Conservation (phyloP, 2,888 invertebrate genomes). For the Imbricaverruca yamaguchii region DNA sequence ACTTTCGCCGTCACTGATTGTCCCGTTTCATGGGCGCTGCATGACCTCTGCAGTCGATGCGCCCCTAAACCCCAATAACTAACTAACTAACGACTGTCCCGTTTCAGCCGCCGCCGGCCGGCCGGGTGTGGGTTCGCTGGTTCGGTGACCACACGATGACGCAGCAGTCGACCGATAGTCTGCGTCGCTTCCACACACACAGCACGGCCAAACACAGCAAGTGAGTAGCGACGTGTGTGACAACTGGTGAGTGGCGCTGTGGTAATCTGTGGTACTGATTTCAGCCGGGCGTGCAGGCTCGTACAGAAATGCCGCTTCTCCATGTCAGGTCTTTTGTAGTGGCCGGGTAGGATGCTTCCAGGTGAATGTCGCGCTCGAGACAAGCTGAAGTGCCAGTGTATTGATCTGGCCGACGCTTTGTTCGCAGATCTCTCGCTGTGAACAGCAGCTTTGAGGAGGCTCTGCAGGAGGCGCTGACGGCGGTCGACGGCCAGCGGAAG, state of each 20-base stretch:
- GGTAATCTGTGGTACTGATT: no score
- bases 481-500: conserved; percentile 52
- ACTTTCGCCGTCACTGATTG: no score
- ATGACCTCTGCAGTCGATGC: no score
- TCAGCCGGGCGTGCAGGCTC: no score
- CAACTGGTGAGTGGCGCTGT: no score
- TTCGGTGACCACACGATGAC: conserved; percentile 59
- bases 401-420: conserved; percentile 1
- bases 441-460: conserved; percentile 82
- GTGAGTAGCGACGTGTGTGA: conserved; percentile 43
- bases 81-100: neutral
- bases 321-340: no score
- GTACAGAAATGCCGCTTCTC: no score
- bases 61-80: no score
- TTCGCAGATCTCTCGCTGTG: conserved; percentile 34
- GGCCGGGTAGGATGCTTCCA: no score
- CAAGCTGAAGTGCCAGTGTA: neutral
- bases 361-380: no score
- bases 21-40: neutral
- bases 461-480: conserved; percentile 86
- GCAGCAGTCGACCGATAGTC: conserved; percentile 58
- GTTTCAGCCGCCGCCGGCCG: neutral
- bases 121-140: conserved; percentile 58
- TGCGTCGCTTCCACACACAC: conserved; percentile 81
- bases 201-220: conserved; percentile 80